Percentiles rank a stretch among this genome's conserved stretches.
These are phyloP conservation scores for Nebria salina DNA, from an alignment of 2,888 invertebrate genomes.

Conservation along the genomic window DNA sequence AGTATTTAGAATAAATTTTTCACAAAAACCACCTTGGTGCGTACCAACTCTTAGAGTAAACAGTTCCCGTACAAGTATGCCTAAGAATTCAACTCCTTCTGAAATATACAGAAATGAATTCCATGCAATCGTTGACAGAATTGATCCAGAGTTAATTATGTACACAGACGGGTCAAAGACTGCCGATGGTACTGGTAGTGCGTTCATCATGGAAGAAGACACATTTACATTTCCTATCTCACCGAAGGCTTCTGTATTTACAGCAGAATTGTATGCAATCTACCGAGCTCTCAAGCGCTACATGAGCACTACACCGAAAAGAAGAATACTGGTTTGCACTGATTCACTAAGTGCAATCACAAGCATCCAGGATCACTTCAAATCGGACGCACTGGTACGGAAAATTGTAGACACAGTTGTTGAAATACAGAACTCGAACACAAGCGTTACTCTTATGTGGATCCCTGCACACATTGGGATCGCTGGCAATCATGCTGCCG, in stretches of 20 bases:
- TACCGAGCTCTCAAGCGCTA: not conserved
- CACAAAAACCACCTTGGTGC: not conserved
- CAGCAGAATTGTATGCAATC: not conserved
- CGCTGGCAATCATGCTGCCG: not conserved
- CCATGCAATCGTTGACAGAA: not conserved
- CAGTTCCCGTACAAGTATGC: not conserved
- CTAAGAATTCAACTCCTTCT: not conserved
- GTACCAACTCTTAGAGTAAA: not conserved
- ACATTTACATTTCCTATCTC: not conserved
- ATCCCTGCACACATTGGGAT: not conserved
- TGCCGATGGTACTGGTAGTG: not conserved
- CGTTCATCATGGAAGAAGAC: not conserved
- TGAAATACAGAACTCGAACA: not conserved
- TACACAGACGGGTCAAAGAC: slow-evolving; percentile 8
- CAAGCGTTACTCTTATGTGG: not conserved
- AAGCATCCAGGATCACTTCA: not conserved
- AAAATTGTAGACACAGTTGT: not conserved
- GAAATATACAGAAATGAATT: not conserved
- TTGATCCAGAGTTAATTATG: not conserved
- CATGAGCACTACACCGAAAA: not conserved
- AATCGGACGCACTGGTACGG: not conserved
- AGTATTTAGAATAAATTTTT: not conserved
- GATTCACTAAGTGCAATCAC: not conserved
- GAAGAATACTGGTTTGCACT: not conserved
- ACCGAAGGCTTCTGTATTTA: not conserved